Conservation (phyloP, 2,888 invertebrate species). For the Halocaridina rubra region DNA sequence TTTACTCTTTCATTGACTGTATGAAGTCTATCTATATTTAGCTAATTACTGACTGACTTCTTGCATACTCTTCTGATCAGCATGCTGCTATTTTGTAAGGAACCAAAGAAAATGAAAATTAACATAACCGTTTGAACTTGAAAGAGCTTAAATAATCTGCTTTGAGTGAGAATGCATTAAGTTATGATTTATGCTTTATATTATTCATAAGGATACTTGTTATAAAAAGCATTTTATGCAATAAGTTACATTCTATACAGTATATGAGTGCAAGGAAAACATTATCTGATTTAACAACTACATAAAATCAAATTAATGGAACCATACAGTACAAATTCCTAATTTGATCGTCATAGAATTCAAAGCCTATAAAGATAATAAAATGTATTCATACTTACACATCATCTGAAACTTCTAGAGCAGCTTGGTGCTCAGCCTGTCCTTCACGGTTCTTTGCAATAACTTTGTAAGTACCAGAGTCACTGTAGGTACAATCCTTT, state of each 20-base stretch:
- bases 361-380: neutral
- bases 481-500: constrained; percentile 69
- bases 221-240: neutral
- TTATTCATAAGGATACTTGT: neutral
- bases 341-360: too few species aligned
- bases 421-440: constrained; percentile 67
- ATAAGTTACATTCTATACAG: neutral
- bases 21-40: too few species aligned
- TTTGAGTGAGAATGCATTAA: too few species aligned
- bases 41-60: too few species aligned
- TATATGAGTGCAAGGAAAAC: neutral
- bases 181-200: too few species aligned
- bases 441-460: constrained; percentile 62
- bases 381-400: constrained; percentile 78
- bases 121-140: too few species aligned
- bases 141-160: too few species aligned
- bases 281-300: neutral
- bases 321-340: neutral
- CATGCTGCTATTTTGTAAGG: too few species aligned
- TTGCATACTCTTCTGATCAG: too few species aligned
- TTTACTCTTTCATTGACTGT: too few species aligned
- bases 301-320: neutral
- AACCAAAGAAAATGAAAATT: too few species aligned
- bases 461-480: constrained; percentile 61
- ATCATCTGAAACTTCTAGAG: constrained; percentile 82